These are phyloP conservation scores for Deladenus siricidicola DNA, from an alignment of 2,888 invertebrate genomes.

Conservation along the genomic window DNA sequence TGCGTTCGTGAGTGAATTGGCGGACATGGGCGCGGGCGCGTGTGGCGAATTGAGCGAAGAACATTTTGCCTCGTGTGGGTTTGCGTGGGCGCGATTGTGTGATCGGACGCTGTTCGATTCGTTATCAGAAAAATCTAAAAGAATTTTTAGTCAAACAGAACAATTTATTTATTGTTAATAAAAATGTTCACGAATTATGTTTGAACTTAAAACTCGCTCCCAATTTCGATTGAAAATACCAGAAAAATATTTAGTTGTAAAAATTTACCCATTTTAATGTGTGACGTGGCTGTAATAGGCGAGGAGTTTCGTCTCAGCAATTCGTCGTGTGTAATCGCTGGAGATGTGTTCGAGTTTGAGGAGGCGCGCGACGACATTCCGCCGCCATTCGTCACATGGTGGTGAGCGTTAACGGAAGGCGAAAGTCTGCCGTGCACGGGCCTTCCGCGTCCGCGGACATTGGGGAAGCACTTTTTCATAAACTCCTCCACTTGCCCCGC, in stretches of 20 bases:
- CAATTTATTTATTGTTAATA: no score
- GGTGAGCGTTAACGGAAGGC: neutral
- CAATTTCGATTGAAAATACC: no score
- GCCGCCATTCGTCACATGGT: neutral
- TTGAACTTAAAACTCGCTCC: no score
- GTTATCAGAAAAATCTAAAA: neutral
- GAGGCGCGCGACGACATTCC: neutral
- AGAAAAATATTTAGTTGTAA: no score
- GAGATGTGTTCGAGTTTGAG: neutral
- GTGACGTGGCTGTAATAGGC: neutral
- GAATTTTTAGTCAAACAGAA: no score
- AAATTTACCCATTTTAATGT: neutral
- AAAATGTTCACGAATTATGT: no score
- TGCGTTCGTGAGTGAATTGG: neutral
- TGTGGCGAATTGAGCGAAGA: no score
- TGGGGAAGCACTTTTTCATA: conserved; percentile 53
- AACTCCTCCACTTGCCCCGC: conserved; percentile 52
- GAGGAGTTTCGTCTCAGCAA: neutral
- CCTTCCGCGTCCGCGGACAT: conserved; percentile 50
- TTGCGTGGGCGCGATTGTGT: neutral
- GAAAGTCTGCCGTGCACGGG: conserved; percentile 45
- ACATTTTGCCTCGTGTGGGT: no score
- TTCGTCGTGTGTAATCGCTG: no score
- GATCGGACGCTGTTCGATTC: neutral
- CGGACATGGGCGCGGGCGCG: neutral